Evolutionary conservation across 2,888 invertebrate genomes (phyloP).

Genomic region (Drosophila ochracea): DNA sequence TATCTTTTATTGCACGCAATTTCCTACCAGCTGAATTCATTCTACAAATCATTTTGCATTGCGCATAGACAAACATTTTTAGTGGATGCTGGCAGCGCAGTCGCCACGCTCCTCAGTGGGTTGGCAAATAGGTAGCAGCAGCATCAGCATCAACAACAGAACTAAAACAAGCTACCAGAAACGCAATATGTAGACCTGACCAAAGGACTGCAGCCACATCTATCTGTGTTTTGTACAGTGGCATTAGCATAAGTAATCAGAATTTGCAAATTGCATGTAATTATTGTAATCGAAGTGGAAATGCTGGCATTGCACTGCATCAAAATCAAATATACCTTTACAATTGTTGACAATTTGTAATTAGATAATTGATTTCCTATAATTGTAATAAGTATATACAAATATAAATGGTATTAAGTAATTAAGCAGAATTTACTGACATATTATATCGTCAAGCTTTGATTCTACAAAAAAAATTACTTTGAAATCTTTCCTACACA

Average conservation of each 20-base stretch:
- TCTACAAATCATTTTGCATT: slow-evolving; percentile 68
- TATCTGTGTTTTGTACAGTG: slow-evolving; percentile 27
- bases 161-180: slow-evolving; percentile 57
- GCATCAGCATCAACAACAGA: slow-evolving; percentile 23
- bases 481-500: not conserved
- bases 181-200: slow-evolving; percentile 21
- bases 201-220: slow-evolving; percentile 37
- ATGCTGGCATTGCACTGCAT: slow-evolving; percentile 12
- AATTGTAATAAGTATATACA: not conserved
- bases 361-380: slow-evolving; percentile 7
- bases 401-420: not conserved
- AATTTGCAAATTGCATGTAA: slow-evolving; percentile 53
- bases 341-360: slow-evolving; percentile 21
- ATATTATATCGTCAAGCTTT: not conserved
- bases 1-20: slow-evolving; percentile 79
- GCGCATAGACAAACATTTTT: slow-evolving; percentile 65
- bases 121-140: slow-evolving; percentile 45
- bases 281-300: slow-evolving; percentile 42
- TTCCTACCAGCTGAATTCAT: slow-evolving; percentile 69
- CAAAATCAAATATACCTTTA: slow-evolving; percentile 15
- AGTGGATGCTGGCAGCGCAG: slow-evolving; percentile 40
- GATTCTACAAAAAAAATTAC: not conserved
- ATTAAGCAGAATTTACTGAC: slow-evolving; percentile 1
- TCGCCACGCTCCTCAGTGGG: slow-evolving; percentile 59
- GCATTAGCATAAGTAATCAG: slow-evolving; percentile 68